Evolutionary conservation across 2,113 vertebrate genomes (phyloP).

Genomic region (Corynorhinus townsendii): DNA sequence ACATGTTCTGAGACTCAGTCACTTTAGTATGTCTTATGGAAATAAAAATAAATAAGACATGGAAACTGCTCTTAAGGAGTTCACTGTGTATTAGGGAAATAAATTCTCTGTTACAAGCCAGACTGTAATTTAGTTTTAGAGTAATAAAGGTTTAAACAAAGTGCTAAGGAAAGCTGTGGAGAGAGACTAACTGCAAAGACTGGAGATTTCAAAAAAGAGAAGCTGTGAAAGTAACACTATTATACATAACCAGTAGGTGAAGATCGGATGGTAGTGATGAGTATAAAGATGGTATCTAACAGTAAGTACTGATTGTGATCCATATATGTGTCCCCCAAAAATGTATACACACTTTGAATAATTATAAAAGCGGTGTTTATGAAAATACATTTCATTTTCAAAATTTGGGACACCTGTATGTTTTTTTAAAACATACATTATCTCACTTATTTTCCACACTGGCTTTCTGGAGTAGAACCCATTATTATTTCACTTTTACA

Average conservation of each 20-base stretch:
- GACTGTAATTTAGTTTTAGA: background rate
- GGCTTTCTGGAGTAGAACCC: background rate
- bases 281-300: background rate
- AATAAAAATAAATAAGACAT: slow-evolving; percentile 15
- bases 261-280: background rate
- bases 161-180: background rate
- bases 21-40: background rate
- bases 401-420: too few species aligned
- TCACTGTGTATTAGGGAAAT: slow-evolving; percentile 31
- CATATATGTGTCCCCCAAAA: background rate
- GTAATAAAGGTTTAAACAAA: slow-evolving; percentile 5
- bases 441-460: background rate
- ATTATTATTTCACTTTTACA: background rate
- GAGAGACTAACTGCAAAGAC: background rate
- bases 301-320: background rate
- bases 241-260: background rate
- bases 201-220: background rate
- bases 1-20: background rate
- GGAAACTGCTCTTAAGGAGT: background rate
- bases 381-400: too few species aligned
- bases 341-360: too few species aligned
- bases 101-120: background rate
- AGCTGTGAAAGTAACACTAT: background rate
- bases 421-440: background rate
- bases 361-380: too few species aligned